Conservation (phyloP, 92 coral and sea anemone species). For the Actinernus sp. region DNA sequence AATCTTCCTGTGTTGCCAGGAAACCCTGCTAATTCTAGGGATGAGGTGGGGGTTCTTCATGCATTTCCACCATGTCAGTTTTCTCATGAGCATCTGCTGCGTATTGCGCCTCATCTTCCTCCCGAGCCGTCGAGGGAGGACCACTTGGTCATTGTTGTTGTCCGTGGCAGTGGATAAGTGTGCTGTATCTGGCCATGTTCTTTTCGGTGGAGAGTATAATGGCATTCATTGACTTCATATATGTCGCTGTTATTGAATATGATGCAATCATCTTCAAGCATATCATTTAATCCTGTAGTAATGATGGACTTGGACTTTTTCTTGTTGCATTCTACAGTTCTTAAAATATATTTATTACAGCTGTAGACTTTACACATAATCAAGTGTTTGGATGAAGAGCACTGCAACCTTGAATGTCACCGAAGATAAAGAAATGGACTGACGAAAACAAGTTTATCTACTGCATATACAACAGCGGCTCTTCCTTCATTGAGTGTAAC, state of each 20-base stretch:
- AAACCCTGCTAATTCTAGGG: slow-evolving; percentile 74
- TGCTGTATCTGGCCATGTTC: not conserved
- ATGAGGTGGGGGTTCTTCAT: slow-evolving; percentile 98
- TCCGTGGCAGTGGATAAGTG: slow-evolving; percentile 87
- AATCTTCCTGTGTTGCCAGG: slow-evolving; percentile 86
- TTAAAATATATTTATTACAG: too few species aligned
- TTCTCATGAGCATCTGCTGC: slow-evolving; percentile 98
- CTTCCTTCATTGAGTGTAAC: too few species aligned
- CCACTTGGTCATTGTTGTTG: slow-evolving; percentile 97
- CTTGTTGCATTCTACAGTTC: not conserved
- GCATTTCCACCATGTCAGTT: slow-evolving; percentile 99
- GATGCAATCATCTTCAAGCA: not conserved
- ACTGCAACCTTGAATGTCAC: too few species aligned
- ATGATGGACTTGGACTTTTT: not conserved
- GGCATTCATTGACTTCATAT: not conserved
- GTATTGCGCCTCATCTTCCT: slow-evolving; percentile 99
- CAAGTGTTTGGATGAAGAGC: too few species aligned
- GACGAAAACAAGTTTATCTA: too few species aligned
- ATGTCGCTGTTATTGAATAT: not conserved
- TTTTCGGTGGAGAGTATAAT: not conserved
- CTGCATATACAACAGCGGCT: too few species aligned
- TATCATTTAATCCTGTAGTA: too few species aligned
- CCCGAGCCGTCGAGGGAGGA: slow-evolving; percentile 99
- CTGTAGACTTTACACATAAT: too few species aligned
- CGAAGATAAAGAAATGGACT: not conserved